phyloP scores from a whole-genome alignment of 2,888 invertebrate genomes.

The Augiades crinisus region DNA sequence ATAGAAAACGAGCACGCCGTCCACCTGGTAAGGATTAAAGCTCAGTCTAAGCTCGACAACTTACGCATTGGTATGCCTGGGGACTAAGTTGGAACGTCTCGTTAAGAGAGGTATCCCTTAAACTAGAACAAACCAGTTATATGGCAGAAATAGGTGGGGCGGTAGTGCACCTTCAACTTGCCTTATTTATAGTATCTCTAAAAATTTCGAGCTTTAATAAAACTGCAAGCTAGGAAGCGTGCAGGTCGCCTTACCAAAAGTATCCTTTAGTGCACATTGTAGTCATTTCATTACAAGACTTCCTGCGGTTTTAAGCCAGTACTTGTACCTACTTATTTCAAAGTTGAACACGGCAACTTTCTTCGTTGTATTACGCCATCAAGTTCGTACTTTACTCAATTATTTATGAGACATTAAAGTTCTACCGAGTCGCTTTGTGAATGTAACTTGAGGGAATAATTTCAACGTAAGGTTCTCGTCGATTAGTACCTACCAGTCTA shows the following conservation, averaged over 20 bases:
- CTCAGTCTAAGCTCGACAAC: no score
- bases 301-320: constrained; percentile 3
- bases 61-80: no score
- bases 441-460: not conserved
- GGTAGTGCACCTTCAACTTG: no score
- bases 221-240: no score
- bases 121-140: no score
- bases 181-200: not conserved
- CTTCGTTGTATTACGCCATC: constrained; percentile 9
- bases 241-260: not conserved
- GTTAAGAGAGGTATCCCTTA: no score
- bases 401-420: constrained; percentile 13
- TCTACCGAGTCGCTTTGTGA: not conserved
- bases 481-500: no score
- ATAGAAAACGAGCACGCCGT: no score
- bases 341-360: constrained; percentile 16
- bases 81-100: no score
- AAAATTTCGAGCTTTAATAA: no score
- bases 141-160: no score
- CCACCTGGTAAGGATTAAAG: no score
- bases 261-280: constrained; percentile 1
- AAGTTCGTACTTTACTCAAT: constrained; percentile 11
- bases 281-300: constrained; percentile 6
- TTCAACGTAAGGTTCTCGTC: not conserved
- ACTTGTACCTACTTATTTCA: constrained; percentile 17